Percentiles rank a stretch among this genome's conserved stretches.
Conservation (phyloP, 2,888 invertebrate species). For the Thereva unica region DNA sequence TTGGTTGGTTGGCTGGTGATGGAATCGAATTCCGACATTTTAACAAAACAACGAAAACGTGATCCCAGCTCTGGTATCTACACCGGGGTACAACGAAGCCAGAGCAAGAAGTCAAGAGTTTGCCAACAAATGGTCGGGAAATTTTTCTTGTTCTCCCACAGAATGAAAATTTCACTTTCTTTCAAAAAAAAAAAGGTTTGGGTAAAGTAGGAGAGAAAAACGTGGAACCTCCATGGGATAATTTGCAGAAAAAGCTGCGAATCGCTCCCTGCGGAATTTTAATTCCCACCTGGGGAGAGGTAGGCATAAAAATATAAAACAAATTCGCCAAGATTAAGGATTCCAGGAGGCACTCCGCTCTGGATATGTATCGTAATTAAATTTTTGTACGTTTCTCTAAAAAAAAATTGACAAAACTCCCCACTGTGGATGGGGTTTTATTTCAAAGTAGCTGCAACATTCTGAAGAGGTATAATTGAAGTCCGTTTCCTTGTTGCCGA, state of each 20-base stretch:
- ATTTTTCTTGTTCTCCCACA: conserved; percentile 24
- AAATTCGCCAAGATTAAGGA: conserved; percentile 11
- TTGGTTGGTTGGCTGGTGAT: background rate
- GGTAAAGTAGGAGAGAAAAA: no score
- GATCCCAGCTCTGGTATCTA: conserved; percentile 17
- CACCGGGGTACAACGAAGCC: conserved; percentile 1
- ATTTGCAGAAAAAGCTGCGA: conserved; percentile 10
- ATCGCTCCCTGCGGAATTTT: conserved; percentile 3
- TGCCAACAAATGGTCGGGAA: conserved; percentile 27
- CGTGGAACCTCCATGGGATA: background rate
- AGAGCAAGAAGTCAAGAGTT: conserved; percentile 15
- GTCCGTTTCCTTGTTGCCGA: conserved; percentile 12
- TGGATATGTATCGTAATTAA: no score
- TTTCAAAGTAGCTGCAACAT: background rate
- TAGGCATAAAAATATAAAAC: conserved; percentile 17
- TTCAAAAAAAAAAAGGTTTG: background rate
- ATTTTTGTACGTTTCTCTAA: no score
- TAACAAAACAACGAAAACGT: conserved; percentile 33
- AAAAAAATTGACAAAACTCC: background rate
- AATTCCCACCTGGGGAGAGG: background rate
- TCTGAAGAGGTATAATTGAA: background rate
- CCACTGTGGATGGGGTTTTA: conserved; percentile 5
- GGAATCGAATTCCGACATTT: conserved; percentile 30
- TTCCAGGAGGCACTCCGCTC: background rate
- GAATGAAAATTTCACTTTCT: conserved; percentile 28